phyloP scores from a whole-genome alignment of 2,888 invertebrate genomes.

The Tiliacea aurago region DNA sequence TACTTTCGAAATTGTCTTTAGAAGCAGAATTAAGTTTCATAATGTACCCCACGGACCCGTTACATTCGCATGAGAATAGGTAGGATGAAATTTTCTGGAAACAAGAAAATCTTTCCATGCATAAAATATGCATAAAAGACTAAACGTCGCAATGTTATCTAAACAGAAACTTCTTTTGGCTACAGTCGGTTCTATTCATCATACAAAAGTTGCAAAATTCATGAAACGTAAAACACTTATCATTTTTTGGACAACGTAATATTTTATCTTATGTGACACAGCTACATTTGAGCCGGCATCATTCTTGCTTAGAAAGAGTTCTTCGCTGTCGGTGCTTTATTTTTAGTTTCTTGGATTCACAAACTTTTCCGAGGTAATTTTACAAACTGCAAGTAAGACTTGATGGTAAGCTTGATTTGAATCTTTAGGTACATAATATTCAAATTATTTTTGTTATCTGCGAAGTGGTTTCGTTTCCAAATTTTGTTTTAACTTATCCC shows the following conservation, averaged over 20 bases:
- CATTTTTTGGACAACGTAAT: conserved; percentile 45
- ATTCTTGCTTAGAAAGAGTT: conserved; percentile 17
- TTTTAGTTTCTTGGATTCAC: conserved; percentile 8
- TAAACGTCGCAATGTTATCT: conserved; percentile 44
- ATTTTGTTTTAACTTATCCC: conserved; percentile 20
- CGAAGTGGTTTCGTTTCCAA: conserved; percentile 19
- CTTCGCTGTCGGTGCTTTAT: conserved; percentile 2
- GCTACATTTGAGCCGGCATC: conserved; percentile 30
- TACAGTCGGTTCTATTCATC: conserved; percentile 49
- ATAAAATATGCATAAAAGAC: conserved; percentile 41
- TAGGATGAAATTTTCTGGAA: conserved; percentile 12
- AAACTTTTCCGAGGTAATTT: not conserved
- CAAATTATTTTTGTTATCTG: conserved; percentile 1
- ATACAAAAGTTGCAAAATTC: conserved; percentile 45
- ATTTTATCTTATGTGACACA: conserved; percentile 40
- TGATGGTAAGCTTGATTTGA: conserved; percentile 2
- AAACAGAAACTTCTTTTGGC: conserved; percentile 49
- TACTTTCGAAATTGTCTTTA: not conserved
- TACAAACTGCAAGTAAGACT: conserved; percentile 1
- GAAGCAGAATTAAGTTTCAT: not conserved
- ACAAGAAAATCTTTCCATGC: conserved; percentile 35
- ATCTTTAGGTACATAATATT: not conserved
- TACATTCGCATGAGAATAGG: conserved; percentile 11
- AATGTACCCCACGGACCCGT: too few relatives aligned
- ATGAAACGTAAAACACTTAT: conserved; percentile 51